A percentile compares a stretch with the other conserved stretches of the same genome.
Evolutionary conservation across 2,888 invertebrate species (phyloP).

Genomic region (Aplocera efformata): DNA sequence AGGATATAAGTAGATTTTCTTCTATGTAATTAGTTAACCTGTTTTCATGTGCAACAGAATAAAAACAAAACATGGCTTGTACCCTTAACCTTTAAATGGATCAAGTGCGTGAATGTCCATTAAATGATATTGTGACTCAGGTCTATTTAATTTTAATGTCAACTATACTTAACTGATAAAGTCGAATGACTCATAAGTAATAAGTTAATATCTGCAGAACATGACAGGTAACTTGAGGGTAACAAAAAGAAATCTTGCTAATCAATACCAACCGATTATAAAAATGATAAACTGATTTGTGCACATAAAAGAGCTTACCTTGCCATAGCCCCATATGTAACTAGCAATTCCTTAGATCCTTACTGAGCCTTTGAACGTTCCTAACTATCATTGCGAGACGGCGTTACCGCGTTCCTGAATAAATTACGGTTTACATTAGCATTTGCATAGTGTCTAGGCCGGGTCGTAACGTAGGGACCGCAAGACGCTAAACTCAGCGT

Average conservation of each 20-base stretch:
- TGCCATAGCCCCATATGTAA: too few species aligned
- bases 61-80: too few species aligned
- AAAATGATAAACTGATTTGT: too few species aligned
- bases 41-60: too few species aligned
- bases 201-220: neutral
- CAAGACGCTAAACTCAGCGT: slow-evolving; percentile 45
- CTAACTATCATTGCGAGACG: slow-evolving; percentile 7
- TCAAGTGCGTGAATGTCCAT: neutral
- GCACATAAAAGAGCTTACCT: too few species aligned
- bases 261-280: too few species aligned
- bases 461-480: slow-evolving; percentile 4
- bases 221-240: too few species aligned
- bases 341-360: slow-evolving; percentile 7
- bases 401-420: slow-evolving; percentile 22
- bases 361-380: slow-evolving; percentile 15
- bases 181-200: neutral
- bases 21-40: too few species aligned
- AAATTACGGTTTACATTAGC: slow-evolving; percentile 22
- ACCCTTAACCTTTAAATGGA: too few species aligned
- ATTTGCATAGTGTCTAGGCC: slow-evolving; percentile 25
- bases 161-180: slow-evolving; percentile 8
- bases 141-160: neutral
- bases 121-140: too few species aligned
- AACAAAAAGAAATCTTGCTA: too few species aligned
- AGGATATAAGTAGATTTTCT: too few species aligned